Evolutionary conservation across 2,113 vertebrate species (phyloP), one percentile per base, ranked within the genome.

Genomic region (Mionectes macconnelli): DNA sequence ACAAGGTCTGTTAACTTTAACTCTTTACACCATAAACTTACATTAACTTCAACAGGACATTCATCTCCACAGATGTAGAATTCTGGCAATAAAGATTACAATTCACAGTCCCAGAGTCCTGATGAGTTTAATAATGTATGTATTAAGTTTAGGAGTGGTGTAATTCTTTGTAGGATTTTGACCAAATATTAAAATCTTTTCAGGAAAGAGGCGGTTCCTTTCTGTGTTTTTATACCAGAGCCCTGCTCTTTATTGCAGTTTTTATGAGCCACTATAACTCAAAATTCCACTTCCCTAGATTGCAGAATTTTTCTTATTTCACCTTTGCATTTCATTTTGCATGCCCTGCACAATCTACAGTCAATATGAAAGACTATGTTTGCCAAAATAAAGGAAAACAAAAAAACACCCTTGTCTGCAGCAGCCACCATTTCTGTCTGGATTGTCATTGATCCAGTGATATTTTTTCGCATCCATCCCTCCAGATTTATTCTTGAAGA

Each of bases 221-320:
- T 76, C 76, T 90, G 80, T 94, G 83, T 90, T 95, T 96, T 84
- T 84, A 84, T 72, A 95, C 76, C n/a, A 81, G 47, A 84, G 53
- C 53, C 60, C 44, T 9, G 14, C 57, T 53, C 57, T 89, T 95
- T 94, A 96, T 9, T 93, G 84, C 76, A 84, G 73, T 49, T 95
- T 96, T 95, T 96, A 95, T 27, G 80, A 89, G 56, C 59, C 28
- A 24, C 88, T 53, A 42, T 92, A 96, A 94, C 87, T 96, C 90
- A 93, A 84, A 90, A 72, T 62, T 78, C 64, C 56, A 10, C 88
- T 93, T 89, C 56, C 25, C 25, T 47, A 53, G 56, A 72, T 45
- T 84, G 60, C 49, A 75, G 37, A 31, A 60, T 72, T 80, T n/a
- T 37, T n/a, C 45, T 39, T 40, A 25, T 69, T 91, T 68, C 56